Conservation (phyloP, 2,888 invertebrate genomes). For the Siphonodentalium dalli region DNA sequence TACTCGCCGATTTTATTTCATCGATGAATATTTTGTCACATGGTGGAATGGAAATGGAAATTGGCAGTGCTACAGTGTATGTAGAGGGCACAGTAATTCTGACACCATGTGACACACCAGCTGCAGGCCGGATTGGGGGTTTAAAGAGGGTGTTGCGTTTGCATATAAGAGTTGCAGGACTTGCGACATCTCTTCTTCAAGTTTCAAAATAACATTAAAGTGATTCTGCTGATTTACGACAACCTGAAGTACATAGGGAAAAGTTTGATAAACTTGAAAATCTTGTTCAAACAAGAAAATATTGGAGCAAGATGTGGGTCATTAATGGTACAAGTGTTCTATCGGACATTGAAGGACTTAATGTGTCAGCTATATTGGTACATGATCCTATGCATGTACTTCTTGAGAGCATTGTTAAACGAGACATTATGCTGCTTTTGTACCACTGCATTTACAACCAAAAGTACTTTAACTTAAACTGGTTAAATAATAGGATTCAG, state of each 20-base stretch:
- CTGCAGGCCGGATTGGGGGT: slow-evolving; percentile 21
- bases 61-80: neutral
- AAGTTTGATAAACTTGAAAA: slow-evolving; percentile 5
- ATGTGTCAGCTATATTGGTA: slow-evolving; percentile 17
- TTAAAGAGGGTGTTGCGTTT: slow-evolving; percentile 22
- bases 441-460: neutral
- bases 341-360: slow-evolving; percentile 5
- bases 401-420: slow-evolving; percentile 9
- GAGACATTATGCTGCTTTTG: slow-evolving; percentile 1
- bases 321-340: slow-evolving; percentile 11
- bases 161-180: slow-evolving; percentile 21
- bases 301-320: slow-evolving; percentile 18
- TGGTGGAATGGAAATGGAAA: neutral
- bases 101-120: slow-evolving; percentile 14
- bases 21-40: slow-evolving; percentile 9
- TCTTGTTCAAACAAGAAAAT: neutral
- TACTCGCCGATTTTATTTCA: slow-evolving; percentile 16
- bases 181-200: slow-evolving; percentile 9
- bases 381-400: slow-evolving; percentile 27
- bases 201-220: neutral
- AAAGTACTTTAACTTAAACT: neutral
- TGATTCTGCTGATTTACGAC: slow-evolving; percentile 1
- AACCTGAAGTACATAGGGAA: slow-evolving; percentile 13
- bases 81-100: slow-evolving; percentile 7
- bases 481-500: slow-evolving; percentile 1